Evolutionary conservation across 2,888 invertebrate species (phyloP).

Genomic region (Podabrus alpinus): DNA sequence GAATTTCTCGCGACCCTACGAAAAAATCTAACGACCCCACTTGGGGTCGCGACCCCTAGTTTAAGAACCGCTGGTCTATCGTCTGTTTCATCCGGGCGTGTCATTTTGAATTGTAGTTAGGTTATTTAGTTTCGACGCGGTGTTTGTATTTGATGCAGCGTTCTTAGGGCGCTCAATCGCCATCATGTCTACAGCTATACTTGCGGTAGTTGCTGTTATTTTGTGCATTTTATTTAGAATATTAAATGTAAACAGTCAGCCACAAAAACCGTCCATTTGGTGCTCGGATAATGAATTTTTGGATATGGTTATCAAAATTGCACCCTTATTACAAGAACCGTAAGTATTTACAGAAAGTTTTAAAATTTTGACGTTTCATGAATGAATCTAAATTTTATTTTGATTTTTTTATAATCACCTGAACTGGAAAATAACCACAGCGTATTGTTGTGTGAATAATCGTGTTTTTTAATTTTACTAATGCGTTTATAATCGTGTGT

Average conservation of each 20-base stretch:
- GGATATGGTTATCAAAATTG: constrained; percentile 77
- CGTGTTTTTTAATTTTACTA: neutral
- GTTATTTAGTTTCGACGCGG: constrained; percentile 15
- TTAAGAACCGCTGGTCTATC: too few relatives aligned
- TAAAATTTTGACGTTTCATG: neutral
- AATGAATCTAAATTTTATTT: neutral
- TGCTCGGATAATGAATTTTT: constrained; percentile 78
- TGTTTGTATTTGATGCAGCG: constrained; percentile 35
- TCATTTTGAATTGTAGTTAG: constrained; percentile 4
- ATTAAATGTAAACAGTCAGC: constrained; percentile 82
- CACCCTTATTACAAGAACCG: constrained; percentile 80
- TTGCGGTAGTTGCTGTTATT: constrained; percentile 81
- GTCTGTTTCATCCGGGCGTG: constrained; percentile 11
- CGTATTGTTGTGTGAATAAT: neutral
- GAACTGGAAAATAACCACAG: neutral
- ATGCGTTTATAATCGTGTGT: neutral
- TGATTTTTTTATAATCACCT: neutral
- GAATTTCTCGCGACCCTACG: too few relatives aligned
- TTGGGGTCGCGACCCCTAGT: too few relatives aligned
- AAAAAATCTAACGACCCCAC: too few relatives aligned
- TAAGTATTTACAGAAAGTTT: constrained; percentile 60
- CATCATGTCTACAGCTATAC: constrained; percentile 78
- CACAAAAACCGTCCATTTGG: constrained; percentile 76
- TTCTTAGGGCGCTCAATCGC: constrained; percentile 40
- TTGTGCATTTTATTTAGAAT: constrained; percentile 82